Base-by-base conservation (phyloP, 2,888 invertebrate species). In the Drosophila sordidula region DNA sequence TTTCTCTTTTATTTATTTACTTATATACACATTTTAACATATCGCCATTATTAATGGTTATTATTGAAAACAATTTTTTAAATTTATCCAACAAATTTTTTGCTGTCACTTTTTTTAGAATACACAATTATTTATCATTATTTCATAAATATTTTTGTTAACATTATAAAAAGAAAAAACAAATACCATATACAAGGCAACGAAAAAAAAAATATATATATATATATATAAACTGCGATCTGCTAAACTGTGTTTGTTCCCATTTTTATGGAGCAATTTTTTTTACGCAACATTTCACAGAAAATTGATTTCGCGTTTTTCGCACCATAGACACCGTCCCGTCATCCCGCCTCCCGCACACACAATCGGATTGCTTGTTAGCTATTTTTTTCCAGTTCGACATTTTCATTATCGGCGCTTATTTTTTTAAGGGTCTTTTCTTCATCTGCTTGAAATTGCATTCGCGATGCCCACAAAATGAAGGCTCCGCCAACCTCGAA, bases 321-420 rank as follows among this genome's bases (percentile, higher is more conserved):
- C 46, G 41, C 55, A 45, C 44, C 44, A 45, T 39, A 6, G 36
- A n/a, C 32, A 12, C 25, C 34, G 9, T 9, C 3, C 2, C 29
- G 9, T 9, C n/a, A n/a, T n/a, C n/a, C n/a, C 47, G 44, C 58
- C 5, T 29, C 6, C 14, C 42, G 6, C 22, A 11, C 9, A 61
- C 56, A 41, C 55, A 59, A 34, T 71, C 68, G 61, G 36, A 69
- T 84, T 61, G 68, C 73, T 75, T 85, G 65, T 64, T 75, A 85
- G 63, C 58, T 52, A 50, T 65, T 70, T 85, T 81, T 81, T 69
- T 55, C 55, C 71, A 39, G 39, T 49, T 45, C 61, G 52, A 42
- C 78, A 68, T 67, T 80, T 84, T 80, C 78, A 78, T 84, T 78
- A 78, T 59, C 49, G 57, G 25, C 16, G 22, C 38, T 42, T 45